Evolutionary conservation across 2,797 vertebrate genomes (phyloP), one percentile per base, ranked within the genome.

Genomic region (Artibeus jamaicensis): DNA sequence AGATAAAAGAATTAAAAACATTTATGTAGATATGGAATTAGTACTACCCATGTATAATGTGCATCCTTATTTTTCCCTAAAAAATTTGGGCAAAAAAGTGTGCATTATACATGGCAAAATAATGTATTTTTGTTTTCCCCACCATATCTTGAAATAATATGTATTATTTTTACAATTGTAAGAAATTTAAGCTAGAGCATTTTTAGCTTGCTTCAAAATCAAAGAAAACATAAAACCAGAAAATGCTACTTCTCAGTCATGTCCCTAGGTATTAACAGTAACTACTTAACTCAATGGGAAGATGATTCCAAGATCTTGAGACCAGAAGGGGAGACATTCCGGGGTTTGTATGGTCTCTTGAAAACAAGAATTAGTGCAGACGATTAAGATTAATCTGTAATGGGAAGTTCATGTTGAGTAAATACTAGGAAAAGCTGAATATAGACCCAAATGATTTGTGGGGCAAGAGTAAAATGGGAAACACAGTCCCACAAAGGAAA

Each of bases 181-280:
- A 67, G 82, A 48, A 85, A n/a, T 32, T 32, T 59, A 93, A 92
- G 22, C 37, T 67, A 78, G 70, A 81, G 22, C 1, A 18, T 5
- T 48, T 93, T 82, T 81, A 74, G 34, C 74, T 70, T 76, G 29
- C 44, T 93, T 92, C 32, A 65, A 95, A 93, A 92, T 85, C 32
- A 96, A 96, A 93, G 46, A 16, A 46, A 73, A 88, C 39, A 78
- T 14, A 62, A 85, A 53, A 62, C n/a, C 3, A 87, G 78, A 91
- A 91, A 86, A 94, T 67, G 19, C 39, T 76, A 57, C n/a, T 89
- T 81, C 53, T 95, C 4, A 37, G 29, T 73, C 67, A 59, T 82
- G 21, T 70, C 15, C 29, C 59, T 67, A 10, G 62, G 34, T 21
- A 77, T 95, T 83, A 86, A 34, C 6, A 62, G 26, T 76, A 76